Conservation (phyloP, 2,113 vertebrate genomes). For the Archilochus colubris region DNA sequence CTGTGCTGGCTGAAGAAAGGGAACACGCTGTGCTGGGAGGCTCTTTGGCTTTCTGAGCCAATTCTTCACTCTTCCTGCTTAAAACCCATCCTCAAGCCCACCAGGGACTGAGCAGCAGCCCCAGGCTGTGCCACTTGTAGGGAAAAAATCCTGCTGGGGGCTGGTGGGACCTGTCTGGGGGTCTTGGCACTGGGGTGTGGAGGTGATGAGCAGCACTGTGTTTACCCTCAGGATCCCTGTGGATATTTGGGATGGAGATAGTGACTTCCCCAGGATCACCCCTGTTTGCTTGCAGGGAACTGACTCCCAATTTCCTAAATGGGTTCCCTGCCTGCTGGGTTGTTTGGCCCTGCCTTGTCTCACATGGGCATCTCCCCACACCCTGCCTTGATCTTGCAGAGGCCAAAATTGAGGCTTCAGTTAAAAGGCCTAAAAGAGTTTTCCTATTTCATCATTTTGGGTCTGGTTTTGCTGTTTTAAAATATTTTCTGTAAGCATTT, state of each 20-base stretch:
- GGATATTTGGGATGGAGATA: background rate
- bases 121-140: background rate
- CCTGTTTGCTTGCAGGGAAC: background rate
- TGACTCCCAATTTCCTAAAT: background rate
- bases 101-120: background rate
- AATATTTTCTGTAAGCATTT: background rate
- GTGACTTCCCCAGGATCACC: background rate
- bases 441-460: background rate
- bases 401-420: background rate
- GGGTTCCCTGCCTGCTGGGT: background rate
- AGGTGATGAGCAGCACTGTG: background rate
- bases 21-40: background rate
- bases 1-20: background rate
- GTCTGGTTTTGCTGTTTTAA: background rate
- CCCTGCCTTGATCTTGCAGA: background rate
- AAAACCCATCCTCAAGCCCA: background rate
- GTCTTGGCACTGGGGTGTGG: rapidly evolving
- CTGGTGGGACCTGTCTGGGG: background rate
- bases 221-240: background rate
- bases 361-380: rapidly evolving
- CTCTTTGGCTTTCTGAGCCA: background rate
- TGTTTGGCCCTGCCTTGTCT: background rate
- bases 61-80: background rate
- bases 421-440: background rate
- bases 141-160: background rate